A percentile compares a stretch with the other conserved stretches of the same genome.
phyloP scores from a whole-genome alignment of 2,888 invertebrate genomes.

The Cantharis lateralis region DNA sequence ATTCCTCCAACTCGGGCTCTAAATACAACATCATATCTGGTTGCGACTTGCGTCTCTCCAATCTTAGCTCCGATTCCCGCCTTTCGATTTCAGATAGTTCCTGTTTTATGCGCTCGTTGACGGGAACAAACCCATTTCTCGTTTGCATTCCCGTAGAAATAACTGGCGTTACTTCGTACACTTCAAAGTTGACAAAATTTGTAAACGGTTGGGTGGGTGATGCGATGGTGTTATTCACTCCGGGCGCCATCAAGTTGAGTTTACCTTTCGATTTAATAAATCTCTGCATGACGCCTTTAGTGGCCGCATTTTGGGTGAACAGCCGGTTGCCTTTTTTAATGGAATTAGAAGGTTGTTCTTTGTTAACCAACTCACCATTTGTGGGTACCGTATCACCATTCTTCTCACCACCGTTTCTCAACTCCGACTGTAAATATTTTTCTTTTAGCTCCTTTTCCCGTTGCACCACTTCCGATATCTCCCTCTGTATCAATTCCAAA shows the following conservation, averaged over 20 bases:
- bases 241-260: slow-evolving; percentile 53
- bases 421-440: slow-evolving; percentile 54
- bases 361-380: background rate
- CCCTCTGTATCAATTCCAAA: slow-evolving; percentile 82
- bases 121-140: slow-evolving; percentile 79
- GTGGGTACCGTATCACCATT: background rate
- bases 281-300: slow-evolving; percentile 82
- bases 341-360: slow-evolving; percentile 12
- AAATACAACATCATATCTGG: slow-evolving; percentile 59
- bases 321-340: slow-evolving; percentile 51
- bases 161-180: slow-evolving; percentile 31
- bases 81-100: slow-evolving; percentile 85
- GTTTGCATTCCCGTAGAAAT: slow-evolving; percentile 63
- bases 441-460: slow-evolving; percentile 81
- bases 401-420: slow-evolving; percentile 42
- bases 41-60: slow-evolving; percentile 67
- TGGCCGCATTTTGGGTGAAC: slow-evolving; percentile 61
- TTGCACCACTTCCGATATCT: slow-evolving; percentile 84
- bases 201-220: background rate
- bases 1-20: slow-evolving; percentile 43
- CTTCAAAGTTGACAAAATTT: slow-evolving; percentile 34
- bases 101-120: slow-evolving; percentile 86
- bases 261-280: slow-evolving; percentile 82
- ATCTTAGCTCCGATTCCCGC: slow-evolving; percentile 60
- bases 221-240: slow-evolving; percentile 37